Evolutionary conservation across 2,888 invertebrate species (phyloP).

Genomic region (Himalopsyche japonica): DNA sequence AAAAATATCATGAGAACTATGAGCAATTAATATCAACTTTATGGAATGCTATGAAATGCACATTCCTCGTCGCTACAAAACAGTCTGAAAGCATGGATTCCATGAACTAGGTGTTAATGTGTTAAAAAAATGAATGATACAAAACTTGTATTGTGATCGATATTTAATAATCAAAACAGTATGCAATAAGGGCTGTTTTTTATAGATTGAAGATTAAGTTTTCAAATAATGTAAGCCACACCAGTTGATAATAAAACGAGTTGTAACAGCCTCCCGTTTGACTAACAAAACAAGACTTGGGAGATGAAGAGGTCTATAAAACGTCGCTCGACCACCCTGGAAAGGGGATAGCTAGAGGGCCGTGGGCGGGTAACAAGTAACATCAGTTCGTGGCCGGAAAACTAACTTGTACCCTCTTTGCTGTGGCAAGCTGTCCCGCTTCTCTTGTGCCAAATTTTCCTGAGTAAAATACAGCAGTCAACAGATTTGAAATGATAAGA

Average conservation of each 20-base stretch:
- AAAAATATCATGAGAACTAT: no score
- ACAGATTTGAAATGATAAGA: no score
- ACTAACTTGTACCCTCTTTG: constrained; percentile 14
- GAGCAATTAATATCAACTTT: no score
- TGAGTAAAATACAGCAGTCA: no score
- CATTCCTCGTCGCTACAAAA: no score
- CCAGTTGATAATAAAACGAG: not conserved
- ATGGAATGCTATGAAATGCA: no score
- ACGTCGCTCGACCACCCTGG: not conserved
- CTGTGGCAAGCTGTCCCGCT: not conserved
- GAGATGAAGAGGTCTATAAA: not conserved
- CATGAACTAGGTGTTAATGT: no score
- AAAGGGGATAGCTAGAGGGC: not conserved
- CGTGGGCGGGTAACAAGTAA: constrained; percentile 1
- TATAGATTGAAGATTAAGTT: not conserved
- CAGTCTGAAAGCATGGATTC: no score
- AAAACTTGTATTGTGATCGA: no score
- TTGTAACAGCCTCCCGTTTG: not conserved
- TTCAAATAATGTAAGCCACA: not conserved
- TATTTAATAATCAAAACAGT: no score
- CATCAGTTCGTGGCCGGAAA: constrained; percentile 19
- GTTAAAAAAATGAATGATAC: no score
- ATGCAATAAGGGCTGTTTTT: no score
- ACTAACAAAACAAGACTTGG: not conserved
- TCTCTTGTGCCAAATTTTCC: not conserved